Base-by-base conservation (phyloP, 2,888 invertebrate genomes). In the Antitype chi region DNA sequence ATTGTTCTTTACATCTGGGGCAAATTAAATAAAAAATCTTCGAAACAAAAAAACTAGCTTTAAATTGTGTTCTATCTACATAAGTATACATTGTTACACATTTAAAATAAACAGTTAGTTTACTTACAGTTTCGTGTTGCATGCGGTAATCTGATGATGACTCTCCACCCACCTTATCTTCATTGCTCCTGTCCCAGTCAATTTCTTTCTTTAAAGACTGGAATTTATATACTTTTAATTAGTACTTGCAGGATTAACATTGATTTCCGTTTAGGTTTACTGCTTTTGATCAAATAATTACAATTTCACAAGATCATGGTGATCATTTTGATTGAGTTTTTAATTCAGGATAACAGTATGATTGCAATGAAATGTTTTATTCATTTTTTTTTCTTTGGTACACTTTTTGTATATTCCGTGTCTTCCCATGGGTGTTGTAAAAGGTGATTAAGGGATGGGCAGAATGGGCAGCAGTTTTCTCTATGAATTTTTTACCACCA, bases 201-300 rank as follows among this genome's bases (percentile, higher is more conserved):
- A 98, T 97, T 97, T 99, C 98, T 97, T 99, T 99, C 94, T 99
- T 99, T 92, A 99, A 96, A 87, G 98, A 98, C 99, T 99, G 97
- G 74, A 97, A 97, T 75, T 17, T 4, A 28, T 49, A 17, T 6
- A 17, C 7, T 43, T 55, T 43, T 23, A n/a, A 57, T 73, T 47
- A 70, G 20, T 71, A 17, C 1, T 70, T 55, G 23, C 23, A 28
- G 28, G 0, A 47, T 25, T 38, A 38, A 13, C 20, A 66, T 25
- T 13, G 1, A 1, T 66, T 47, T 25, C 0, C 15, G 6, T 32
- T 11, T 11, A 23, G 6, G 23, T 60, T 23, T 13, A 23, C 60
- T 32, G 32, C 13, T 32, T 60, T 60, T 52, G 52, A 38, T 7
- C 17, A 6, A 52, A 17, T 17, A 6, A 6, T 49, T 49, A 17